phyloP scores from a whole-genome alignment of 2,113 vertebrate genomes.

The Anolis carolinensis region DNA sequence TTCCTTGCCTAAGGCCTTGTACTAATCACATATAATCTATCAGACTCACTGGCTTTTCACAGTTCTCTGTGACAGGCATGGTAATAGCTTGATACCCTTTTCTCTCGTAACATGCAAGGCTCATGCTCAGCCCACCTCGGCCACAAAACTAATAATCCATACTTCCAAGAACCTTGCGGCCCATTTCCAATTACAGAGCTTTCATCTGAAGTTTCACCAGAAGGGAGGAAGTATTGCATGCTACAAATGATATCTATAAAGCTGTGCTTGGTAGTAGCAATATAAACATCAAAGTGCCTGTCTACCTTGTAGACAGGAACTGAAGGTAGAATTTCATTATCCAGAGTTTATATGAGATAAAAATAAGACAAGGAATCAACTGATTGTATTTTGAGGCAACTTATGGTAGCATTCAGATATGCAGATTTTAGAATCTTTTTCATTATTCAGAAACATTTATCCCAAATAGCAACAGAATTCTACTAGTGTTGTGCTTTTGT shows the following conservation, averaged over 20 bases:
- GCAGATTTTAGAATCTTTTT: background rate
- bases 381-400: background rate
- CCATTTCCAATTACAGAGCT: constrained; percentile 51
- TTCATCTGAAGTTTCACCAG: constrained; percentile 16
- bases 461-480: background rate
- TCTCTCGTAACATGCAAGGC: constrained; percentile 27
- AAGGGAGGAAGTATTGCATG: constrained; percentile 5
- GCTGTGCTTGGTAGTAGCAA: background rate
- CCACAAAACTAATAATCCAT: constrained; percentile 12
- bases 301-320: constrained; percentile 10
- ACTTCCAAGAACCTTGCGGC: constrained; percentile 38
- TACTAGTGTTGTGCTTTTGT: no score
- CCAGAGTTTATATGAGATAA: constrained; percentile 16
- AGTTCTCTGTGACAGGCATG: constrained; percentile 29
- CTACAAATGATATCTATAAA: constrained; percentile 25
- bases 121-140: background rate
- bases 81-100: constrained; percentile 41
- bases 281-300: constrained; percentile 26
- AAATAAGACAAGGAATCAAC: no score
- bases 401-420: background rate
- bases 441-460: background rate
- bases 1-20: constrained; percentile 18
- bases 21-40: constrained; percentile 44
- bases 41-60: constrained; percentile 47
- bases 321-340: constrained; percentile 17